Evolutionary conservation across 2,888 invertebrate genomes (phyloP).

Genomic region (Eristalinus sepulchralis): DNA sequence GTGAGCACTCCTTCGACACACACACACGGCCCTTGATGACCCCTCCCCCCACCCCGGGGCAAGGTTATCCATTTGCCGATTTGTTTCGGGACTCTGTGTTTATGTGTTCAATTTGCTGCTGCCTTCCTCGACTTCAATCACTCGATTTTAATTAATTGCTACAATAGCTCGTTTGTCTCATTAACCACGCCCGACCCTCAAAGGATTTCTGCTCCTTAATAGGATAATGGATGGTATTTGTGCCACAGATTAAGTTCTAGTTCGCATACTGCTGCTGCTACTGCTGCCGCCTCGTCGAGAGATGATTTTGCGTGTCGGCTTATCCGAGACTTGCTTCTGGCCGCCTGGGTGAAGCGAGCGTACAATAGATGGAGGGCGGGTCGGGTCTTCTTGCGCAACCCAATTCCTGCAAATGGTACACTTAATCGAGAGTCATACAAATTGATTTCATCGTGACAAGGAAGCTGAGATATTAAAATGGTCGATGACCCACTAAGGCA

Average conservation of each 20-base stretch:
- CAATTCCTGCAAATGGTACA: slow-evolving; percentile 24
- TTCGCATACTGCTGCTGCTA: slow-evolving; percentile 1
- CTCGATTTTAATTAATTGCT: slow-evolving; percentile 67
- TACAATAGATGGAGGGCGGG: neutral
- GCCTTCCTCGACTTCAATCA: slow-evolving; percentile 53
- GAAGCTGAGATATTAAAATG: slow-evolving; percentile 22
- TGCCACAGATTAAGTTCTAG: slow-evolving; percentile 64
- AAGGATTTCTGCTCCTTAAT: slow-evolving; percentile 55
- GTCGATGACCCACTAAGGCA: slow-evolving; percentile 34
- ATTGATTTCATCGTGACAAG: slow-evolving; percentile 25
- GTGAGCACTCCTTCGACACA: neutral
- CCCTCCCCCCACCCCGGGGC: slow-evolving; percentile 11
- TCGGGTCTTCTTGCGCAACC: neutral
- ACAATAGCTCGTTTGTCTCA: slow-evolving; percentile 68
- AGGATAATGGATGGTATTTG: slow-evolving; percentile 64
- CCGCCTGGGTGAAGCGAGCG: slow-evolving; percentile 2
- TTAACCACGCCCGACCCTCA: slow-evolving; percentile 56
- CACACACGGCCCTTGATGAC: neutral
- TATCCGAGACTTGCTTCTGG: neutral
- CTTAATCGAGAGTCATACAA: slow-evolving; percentile 17
- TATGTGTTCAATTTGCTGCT: slow-evolving; percentile 57
- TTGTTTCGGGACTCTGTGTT: slow-evolving; percentile 9
- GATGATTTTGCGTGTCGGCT: slow-evolving; percentile 21
- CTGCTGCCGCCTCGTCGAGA: neutral
- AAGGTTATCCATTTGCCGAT: slow-evolving; percentile 36